Evolutionary conservation across 1,140 invertebrate genomes (phyloP), one percentile per base, ranked within the genome.

Genomic region (Meloidogyne floridensis): DNA sequence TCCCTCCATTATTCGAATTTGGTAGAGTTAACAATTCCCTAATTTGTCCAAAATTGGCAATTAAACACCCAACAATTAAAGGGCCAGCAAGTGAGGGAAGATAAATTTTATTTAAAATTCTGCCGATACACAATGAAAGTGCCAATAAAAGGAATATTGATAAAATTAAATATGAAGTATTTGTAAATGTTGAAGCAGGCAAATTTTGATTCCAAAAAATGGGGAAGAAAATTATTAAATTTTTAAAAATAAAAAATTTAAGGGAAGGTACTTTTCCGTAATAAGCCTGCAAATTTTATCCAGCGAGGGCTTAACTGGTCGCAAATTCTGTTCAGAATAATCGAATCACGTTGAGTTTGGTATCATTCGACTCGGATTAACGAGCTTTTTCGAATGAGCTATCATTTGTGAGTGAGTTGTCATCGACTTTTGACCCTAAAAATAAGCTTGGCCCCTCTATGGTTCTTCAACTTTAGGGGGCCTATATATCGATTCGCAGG

Each of bases 1-100:
- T 87, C 82, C 7, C 91, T 91, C 91, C 92, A 18, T 86, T 82
- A 13, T 83, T 71, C 81, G 92, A 87, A 65, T 42, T 51, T 13
- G 65, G 51, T 51, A 92, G 91, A 80, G 89, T 59, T 9, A 88
- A 72, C 8, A 84, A 56, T 18, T 75, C 78, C 15, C 72, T 54
- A 3, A 87, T 42, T 20, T 82, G 54, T 93, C 94, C 80, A 93
- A 94, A 90, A 90, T 95, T 96, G 88, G 94, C 93, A 87, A 95
- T 92, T n/a, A 95, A 84, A 69, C 95, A 93, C 75, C 95, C 95
- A 47, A 75, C 80, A 10, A 87, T n/a, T 10, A 85, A 53, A 42
- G 77, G 80, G 0, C 84, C 84, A 74, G n/a, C 9, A 84, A 83
- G 13, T 15, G 9, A 54, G 51, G 84, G 85, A 10, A 86, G 47